Evolutionary conservation across 2,797 vertebrate species (phyloP), one percentile per base, ranked within the genome.

Genomic region (Triplophysa bombifrons): DNA sequence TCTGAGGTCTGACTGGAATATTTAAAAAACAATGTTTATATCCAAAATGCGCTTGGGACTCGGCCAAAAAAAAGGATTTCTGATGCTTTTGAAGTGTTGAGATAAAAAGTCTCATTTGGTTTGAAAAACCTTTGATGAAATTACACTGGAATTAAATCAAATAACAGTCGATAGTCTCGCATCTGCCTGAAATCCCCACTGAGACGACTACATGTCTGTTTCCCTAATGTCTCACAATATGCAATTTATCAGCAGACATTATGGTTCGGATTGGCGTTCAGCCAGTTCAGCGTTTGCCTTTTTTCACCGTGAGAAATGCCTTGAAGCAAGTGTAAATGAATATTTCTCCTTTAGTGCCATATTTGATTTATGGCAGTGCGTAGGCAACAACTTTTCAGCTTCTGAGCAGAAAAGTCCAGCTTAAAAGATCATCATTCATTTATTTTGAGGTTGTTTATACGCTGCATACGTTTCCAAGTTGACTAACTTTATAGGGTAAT

Each of bases 201-300:
- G 83, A 85, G 83, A 75, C 72, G 76, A 76, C 75, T 76, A 85
- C 85, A 81, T 65, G 84, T 85, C 84, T 80, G 82, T 82, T 90
- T 83, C 84, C 85, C 83, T 86, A 80, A 88, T 85, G 85, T 87
- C 76, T 78, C 83, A 77, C 86, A 86, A 89, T 92, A 92, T 90
- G 82, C 84, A 90, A 88, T 92, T 90, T 91, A 93, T 93, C 88
- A 89, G 86, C 80, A 81, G 84, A 90, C 90, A 91, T 92, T 91
- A 91, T 87, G 86, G 90, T 86, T 84, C 58, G 83, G 79, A 87
- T 88, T 91, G 90, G 89, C 87, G 67, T 81, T 78, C 51, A 83
- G 88, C 89, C 89, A 91, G 85, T 89, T 82, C 74, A 63, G 87
- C 84, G 84, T 84, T 84, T 76, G 82, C 85, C 84, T 86, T 67